Evolutionary conservation across 2,113 vertebrate genomes (phyloP).

Genomic region (Oxyruncus cristatus): DNA sequence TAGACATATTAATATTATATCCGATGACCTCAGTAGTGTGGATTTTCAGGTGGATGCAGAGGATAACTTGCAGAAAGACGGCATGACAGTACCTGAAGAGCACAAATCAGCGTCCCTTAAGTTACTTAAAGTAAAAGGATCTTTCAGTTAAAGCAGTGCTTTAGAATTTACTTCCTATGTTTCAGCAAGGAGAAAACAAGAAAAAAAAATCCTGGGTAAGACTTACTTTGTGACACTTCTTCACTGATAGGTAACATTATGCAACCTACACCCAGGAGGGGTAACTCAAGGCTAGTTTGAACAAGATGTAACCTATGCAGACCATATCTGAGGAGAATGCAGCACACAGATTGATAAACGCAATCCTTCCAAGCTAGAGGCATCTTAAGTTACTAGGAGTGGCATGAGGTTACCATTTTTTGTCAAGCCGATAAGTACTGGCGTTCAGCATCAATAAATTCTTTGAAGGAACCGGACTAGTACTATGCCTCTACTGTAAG

Average conservation of each 20-base stretch:
- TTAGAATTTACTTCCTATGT: neutral
- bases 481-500: neutral
- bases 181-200: neutral
- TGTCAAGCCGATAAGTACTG: neutral
- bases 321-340: neutral
- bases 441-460: neutral
- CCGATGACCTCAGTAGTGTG: neutral
- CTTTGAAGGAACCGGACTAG: neutral
- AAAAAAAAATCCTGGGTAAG: neutral
- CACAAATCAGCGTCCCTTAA: neutral
- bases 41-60: slow-evolving; percentile 77
- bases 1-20: neutral
- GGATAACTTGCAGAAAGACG: slow-evolving; percentile 77
- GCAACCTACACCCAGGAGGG: neutral
- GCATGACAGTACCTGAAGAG: neutral
- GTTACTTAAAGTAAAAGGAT: neutral
- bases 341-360: neutral
- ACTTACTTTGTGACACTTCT: neutral
- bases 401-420: neutral
- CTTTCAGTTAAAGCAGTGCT: neutral
- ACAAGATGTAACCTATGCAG: neutral
- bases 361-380: neutral
- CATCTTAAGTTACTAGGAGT: neutral
- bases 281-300: neutral
- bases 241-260: neutral